Conservation (phyloP, 1,140 invertebrate species). For the Callitettix versicolor region DNA sequence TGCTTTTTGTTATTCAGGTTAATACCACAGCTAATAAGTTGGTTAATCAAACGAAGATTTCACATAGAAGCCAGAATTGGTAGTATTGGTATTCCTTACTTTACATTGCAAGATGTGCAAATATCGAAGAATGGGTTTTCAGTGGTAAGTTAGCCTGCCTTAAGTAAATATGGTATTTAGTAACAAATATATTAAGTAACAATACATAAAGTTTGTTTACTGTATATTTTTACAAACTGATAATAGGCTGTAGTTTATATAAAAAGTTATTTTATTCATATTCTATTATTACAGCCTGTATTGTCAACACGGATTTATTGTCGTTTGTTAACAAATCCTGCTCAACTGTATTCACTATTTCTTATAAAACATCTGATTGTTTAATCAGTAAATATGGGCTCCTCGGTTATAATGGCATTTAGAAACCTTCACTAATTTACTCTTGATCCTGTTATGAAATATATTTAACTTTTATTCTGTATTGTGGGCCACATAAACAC, state of each 20-base stretch:
- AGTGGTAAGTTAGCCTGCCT: slow-evolving; percentile 43
- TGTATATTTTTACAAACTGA: background rate
- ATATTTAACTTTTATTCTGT: too few relatives aligned
- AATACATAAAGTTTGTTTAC: background rate
- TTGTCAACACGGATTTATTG: too few relatives aligned
- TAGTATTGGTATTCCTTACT: slow-evolving; percentile 52
- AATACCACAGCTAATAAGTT: slow-evolving; percentile 51
- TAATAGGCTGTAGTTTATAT: background rate
- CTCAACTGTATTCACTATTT: too few relatives aligned
- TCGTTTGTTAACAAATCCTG: too few relatives aligned
- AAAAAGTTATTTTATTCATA: background rate
- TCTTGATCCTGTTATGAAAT: too few relatives aligned
- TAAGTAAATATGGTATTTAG: slow-evolving; percentile 23
- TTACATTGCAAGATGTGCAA: slow-evolving; percentile 52
- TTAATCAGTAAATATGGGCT: too few relatives aligned
- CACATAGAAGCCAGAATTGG: slow-evolving; percentile 55
- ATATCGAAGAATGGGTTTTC: slow-evolving; percentile 53
- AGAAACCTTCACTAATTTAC: too few relatives aligned
- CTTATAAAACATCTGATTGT: too few relatives aligned
- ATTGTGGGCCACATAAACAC: too few relatives aligned
- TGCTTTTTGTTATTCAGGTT: slow-evolving; percentile 38
- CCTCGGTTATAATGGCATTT: too few relatives aligned
- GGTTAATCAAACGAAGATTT: slow-evolving; percentile 53
- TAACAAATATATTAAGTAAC: background rate
- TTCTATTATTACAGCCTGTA: too few relatives aligned